Conservation (phyloP, 2,888 invertebrate species). For the Beris chalybata region DNA sequence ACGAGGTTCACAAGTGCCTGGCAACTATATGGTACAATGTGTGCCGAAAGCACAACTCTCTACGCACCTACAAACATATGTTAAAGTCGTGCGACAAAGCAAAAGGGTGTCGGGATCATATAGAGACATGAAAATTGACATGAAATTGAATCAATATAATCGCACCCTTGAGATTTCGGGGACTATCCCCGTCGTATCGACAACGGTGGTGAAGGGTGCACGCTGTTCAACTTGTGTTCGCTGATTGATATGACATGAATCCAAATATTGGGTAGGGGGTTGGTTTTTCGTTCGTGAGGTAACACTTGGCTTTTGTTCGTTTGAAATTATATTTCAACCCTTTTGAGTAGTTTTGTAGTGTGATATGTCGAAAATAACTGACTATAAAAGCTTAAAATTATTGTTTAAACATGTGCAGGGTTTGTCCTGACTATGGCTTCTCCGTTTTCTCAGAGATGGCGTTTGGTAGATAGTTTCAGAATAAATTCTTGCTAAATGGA, state of each 20-base stretch:
- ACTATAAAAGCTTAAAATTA: no score
- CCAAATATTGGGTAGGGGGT: slow-evolving; percentile 35
- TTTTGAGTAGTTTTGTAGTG: no score
- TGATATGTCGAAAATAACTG: no score
- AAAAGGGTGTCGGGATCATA: slow-evolving; percentile 42
- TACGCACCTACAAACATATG: slow-evolving; percentile 1
- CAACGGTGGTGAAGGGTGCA: slow-evolving; percentile 17
- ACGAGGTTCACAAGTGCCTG: slow-evolving; percentile 9
- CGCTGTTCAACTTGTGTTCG: slow-evolving; percentile 29
- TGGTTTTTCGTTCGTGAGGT: slow-evolving; percentile 2
- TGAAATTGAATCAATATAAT: slow-evolving; percentile 59
- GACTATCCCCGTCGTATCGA: background rate
- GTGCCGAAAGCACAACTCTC: background rate
- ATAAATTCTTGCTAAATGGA: no score
- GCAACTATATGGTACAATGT: slow-evolving; percentile 14
- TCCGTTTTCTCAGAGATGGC: no score
- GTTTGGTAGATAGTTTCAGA: no score
- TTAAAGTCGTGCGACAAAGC: slow-evolving; percentile 21
- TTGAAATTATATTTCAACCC: no score
- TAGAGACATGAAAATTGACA: slow-evolving; percentile 58
- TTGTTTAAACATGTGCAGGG: no score
- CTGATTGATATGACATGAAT: slow-evolving; percentile 38
- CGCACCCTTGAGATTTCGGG: slow-evolving; percentile 50
- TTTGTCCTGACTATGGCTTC: no score
- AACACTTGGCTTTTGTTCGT: no score